Evolutionary conservation across 2,113 vertebrate species (phyloP), one percentile per base, ranked within the genome.

Genomic region (Mixornis gularis): DNA sequence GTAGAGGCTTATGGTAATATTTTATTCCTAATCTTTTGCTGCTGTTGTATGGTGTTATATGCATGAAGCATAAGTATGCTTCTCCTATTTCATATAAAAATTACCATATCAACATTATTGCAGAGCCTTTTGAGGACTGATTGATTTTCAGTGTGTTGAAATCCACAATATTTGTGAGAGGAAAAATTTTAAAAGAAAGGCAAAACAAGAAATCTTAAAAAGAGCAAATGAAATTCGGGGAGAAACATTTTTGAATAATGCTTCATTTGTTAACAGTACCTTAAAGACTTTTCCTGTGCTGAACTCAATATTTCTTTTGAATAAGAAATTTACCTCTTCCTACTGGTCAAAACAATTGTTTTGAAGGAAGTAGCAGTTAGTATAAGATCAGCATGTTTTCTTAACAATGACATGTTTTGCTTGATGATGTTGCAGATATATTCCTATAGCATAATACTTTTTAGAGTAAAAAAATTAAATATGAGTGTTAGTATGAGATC

Each of bases 131-230:
- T 29, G 17, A 65, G 4, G 36, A 12, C 22, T 73, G 22, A 58
- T 80, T 70, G 19, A 46, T 44, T 66, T 86, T 55, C 15, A 29
- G 3, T 48, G 3, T 56, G 12, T 65, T 87, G 49, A 85, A 93
- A 87, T 36, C 9, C 44, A 80, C 24, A 16, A 32, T 4, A 32
- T 40, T 56, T 79, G 19, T 68, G n/a, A 70, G 20, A 48, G 4
- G 2, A 17, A 6, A 5, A 34, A 27, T 40, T 63, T 2, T 29
- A 41, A 7, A 14, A 36, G 2, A 25, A 27, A 9, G 24, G 0
- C 5, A 21, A 66, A 34, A 16, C 1, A 56, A 43, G 8, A 53
- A 52, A 29, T 4, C 7, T 29, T 12, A 2, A 12, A 46, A 71
- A 55, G 5, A 87, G 1, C 73, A 78, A 63, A 65, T 59, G 8